phyloP scores from a whole-genome alignment of 2,888 invertebrate genomes.

The Nezara viridula region DNA sequence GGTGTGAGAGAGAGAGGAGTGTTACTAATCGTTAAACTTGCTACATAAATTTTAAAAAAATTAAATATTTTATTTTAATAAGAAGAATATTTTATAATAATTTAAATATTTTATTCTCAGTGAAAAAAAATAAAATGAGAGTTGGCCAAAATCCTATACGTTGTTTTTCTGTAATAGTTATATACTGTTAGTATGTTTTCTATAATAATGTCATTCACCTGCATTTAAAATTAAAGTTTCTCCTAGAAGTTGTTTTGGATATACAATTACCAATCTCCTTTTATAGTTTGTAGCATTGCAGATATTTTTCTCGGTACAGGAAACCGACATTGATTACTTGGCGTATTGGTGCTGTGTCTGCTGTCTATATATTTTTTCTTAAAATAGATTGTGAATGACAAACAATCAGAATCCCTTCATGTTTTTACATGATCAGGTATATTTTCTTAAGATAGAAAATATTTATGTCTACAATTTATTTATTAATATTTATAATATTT shows the following conservation, averaged over 20 bases:
- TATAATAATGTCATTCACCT: too few species aligned
- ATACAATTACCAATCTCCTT: not conserved
- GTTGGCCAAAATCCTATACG: too few species aligned
- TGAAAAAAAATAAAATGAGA: too few species aligned
- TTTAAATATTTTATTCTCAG: too few species aligned
- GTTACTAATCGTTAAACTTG: too few species aligned
- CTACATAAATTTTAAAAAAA: too few species aligned
- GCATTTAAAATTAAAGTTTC: not conserved
- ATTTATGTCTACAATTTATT: too few species aligned
- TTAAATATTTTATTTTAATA: too few species aligned
- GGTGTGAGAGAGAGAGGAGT: too few species aligned
- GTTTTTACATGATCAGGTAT: not conserved
- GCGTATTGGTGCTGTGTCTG: not conserved
- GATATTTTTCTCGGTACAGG: not conserved
- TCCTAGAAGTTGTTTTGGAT: not conserved
- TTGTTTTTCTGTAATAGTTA: too few species aligned
- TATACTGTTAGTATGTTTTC: too few species aligned
- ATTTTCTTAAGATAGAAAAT: not conserved
- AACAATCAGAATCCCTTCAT: not conserved
- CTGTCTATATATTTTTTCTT: not conserved
- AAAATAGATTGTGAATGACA: constrained; percentile 1
- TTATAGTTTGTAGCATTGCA: not conserved
- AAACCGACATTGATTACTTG: not conserved
- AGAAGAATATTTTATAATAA: too few species aligned
- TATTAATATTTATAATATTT: not conserved